Base-by-base conservation (phyloP, 2,113 vertebrate genomes). In the Mixornis gularis region DNA sequence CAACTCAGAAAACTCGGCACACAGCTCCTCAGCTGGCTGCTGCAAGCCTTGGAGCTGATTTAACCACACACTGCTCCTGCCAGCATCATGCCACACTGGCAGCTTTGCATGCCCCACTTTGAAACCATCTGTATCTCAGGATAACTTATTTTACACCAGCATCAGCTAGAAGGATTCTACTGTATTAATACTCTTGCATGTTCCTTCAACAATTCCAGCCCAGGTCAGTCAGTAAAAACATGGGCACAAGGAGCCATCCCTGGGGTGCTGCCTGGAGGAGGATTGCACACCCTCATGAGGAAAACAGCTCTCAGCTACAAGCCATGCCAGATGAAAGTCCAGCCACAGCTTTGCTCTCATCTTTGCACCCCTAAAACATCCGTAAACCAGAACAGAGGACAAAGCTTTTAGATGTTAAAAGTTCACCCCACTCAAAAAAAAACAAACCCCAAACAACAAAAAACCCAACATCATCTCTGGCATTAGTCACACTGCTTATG, bases 181-280 rank as follows among this genome's bases (percentile, higher is more conserved):
- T 38, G 43, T 24, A 49, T 32, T 38, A 64, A 56, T 21, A 25
- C 7, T 65, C 60, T 25, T 72, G 15, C 9, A 20, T 24, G 17
- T 10, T 52, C 21, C 85, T 56, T 3, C 53, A 56, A 24, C 27
- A 52, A 8, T 49, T 34, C 22, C 20, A 30, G 52, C 11, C 32
- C 22, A 49, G 17, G 29, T 63, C 68, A 64, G 41, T 27, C 44
- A 48, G 59, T 48, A 22, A 79, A 60, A 52, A 26, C 12, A 20
- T 0, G 0, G 11, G 9, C 18, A 10, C 3, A 73, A 60, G 41
- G 38, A 22, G 11, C 17, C 44, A 27, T 46, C n/a, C 26, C 41
- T 55, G 34, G 17, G 17, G 32, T 58, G 76, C 77, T 77, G 59
- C 64, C 38, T 32, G 56, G 29, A 53, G 8, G 2, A 78, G 26